Evolutionary conservation across 2,888 invertebrate genomes (phyloP).

Genomic region (Limnephilus marmoratus): DNA sequence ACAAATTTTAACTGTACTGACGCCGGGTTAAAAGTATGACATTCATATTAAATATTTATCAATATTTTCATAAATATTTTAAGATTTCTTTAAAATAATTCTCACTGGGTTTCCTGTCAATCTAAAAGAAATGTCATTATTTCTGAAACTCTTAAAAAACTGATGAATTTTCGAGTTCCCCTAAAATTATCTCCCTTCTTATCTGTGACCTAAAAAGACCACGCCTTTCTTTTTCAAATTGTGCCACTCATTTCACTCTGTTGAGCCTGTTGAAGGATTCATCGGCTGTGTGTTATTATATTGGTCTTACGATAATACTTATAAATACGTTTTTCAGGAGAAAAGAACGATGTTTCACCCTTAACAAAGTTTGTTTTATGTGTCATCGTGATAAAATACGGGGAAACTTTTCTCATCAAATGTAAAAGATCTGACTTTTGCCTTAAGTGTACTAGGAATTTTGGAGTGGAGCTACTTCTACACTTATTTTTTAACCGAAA

Average conservation of each 20-base stretch:
- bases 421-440: constrained; percentile 5
- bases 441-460: background rate
- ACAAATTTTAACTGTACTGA: too few relatives aligned
- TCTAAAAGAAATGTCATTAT: background rate
- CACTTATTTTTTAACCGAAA: background rate
- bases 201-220: background rate
- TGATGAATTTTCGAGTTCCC: background rate
- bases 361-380: background rate
- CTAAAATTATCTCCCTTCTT: background rate
- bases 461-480: background rate
- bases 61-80: background rate
- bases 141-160: background rate
- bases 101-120: background rate
- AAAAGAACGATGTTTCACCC: background rate
- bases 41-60: background rate
- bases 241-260: background rate
- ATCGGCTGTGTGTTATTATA: background rate
- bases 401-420: constrained; percentile 37
- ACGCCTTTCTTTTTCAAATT: background rate
- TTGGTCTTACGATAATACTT: background rate
- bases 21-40: background rate
- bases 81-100: background rate
- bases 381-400: constrained; percentile 18
- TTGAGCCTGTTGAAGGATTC: background rate
- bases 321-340: background rate